Evolutionary conservation across 1,140 invertebrate species (phyloP).

Genomic region (Bactericera cockerelli): DNA sequence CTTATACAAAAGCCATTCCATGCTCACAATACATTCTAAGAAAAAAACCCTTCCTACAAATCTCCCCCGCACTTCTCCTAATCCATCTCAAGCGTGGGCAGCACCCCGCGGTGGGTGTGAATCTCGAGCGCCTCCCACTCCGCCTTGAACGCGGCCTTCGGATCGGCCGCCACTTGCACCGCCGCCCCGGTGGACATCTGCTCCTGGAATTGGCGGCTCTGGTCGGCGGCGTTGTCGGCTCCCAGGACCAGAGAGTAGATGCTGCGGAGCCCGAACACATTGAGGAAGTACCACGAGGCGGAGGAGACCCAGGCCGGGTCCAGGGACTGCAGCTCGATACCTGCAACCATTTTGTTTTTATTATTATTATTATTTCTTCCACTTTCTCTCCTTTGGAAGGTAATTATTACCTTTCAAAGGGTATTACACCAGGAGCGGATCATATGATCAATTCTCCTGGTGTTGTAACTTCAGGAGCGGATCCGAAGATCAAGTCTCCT

Average conservation of each 20-base stretch:
- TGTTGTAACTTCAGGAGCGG: no score
- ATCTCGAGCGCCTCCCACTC: slow-evolving; percentile 99
- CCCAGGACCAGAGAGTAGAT: slow-evolving; percentile 96
- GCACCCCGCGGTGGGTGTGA: slow-evolving; percentile 82
- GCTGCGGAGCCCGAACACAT: slow-evolving; percentile 94
- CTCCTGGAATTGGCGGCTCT: slow-evolving; percentile 91
- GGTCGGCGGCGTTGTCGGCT: slow-evolving; percentile 97
- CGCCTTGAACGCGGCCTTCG: slow-evolving; percentile 95
- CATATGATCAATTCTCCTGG: no score
- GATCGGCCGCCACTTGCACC: slow-evolving; percentile 92
- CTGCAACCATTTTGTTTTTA: no score
- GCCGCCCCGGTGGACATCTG: slow-evolving; percentile 88
- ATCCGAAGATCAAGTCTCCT: no score
- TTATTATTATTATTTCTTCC: no score
- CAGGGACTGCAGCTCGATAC: slow-evolving; percentile 77
- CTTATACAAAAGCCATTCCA: no score
- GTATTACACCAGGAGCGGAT: no score
- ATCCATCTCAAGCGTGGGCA: slow-evolving; percentile 27
- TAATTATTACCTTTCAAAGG: no score
- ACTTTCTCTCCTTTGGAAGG: no score
- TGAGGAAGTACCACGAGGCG: slow-evolving; percentile 99
- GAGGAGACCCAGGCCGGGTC: slow-evolving; percentile 99
- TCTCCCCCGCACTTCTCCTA: slow-evolving; percentile 45
- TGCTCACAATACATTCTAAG: no score
- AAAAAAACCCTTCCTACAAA: no score